Percentiles rank a stretch among this genome's conserved stretches.
phyloP scores from a whole-genome alignment of 2,797 vertebrate species.

The Thamnophis elegans region DNA sequence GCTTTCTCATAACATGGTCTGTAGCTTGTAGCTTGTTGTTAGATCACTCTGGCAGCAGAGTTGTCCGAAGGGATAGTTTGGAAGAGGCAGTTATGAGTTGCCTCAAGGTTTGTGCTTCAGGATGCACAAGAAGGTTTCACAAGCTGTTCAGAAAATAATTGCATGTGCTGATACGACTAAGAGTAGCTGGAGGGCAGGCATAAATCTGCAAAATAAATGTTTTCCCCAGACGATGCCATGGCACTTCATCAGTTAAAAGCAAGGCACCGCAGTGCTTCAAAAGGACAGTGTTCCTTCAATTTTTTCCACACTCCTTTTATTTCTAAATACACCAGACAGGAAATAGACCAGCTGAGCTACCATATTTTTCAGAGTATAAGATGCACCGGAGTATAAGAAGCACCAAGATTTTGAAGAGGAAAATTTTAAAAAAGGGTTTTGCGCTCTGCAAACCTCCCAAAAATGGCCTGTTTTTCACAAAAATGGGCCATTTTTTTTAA shows the following conservation, averaged over 20 bases:
- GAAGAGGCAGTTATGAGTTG: not conserved
- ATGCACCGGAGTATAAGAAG: no score
- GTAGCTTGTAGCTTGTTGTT: not conserved
- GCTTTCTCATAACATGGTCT: not conserved
- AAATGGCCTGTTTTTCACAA: no score
- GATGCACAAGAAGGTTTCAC: not conserved
- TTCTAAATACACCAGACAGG: not conserved
- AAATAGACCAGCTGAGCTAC: not conserved
- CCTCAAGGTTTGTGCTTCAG: not conserved
- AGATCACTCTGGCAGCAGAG: not conserved
- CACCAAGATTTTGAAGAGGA: no score
- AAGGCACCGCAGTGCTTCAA: not conserved
- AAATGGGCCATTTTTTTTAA: no score
- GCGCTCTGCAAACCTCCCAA: no score
- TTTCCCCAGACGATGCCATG: not conserved
- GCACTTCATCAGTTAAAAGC: not conserved
- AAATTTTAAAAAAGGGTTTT: no score
- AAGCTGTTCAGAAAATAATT: not conserved
- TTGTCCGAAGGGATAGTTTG: not conserved
- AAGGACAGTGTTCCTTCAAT: not conserved
- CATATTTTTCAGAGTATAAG: no score
- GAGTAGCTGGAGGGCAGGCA: not conserved
- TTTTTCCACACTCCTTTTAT: not conserved
- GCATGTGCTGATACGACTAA: not conserved
- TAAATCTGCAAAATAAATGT: not conserved